phyloP scores from a whole-genome alignment of 2,113 vertebrate genomes.

The Macquaria ambigua region DNA sequence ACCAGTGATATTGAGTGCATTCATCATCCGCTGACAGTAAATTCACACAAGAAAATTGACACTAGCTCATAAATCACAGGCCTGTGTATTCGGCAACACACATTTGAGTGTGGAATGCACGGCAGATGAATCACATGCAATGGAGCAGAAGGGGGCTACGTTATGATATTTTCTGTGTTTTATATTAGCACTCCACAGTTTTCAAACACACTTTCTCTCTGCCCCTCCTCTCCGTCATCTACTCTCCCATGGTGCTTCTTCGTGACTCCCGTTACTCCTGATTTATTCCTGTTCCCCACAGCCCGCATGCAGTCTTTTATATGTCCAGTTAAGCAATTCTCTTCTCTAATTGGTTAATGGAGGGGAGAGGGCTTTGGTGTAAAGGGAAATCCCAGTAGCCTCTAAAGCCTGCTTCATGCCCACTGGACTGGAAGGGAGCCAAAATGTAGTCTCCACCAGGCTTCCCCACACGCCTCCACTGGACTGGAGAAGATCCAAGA shows the following conservation, averaged over 20 bases:
- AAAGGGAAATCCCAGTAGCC: constrained; percentile 70
- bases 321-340: constrained; percentile 76
- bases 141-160: constrained; percentile 39
- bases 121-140: constrained; percentile 64
- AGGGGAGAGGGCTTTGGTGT: constrained; percentile 61
- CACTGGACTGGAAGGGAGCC: constrained; percentile 75
- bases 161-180: constrained; percentile 52
- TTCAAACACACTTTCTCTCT: constrained; percentile 24
- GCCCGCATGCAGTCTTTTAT: constrained; percentile 52
- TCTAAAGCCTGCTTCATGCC: constrained; percentile 74
- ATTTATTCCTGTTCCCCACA: constrained; percentile 50
- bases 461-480: constrained; percentile 17
- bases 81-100: constrained; percentile 51
- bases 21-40: constrained; percentile 79
- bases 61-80: constrained; percentile 77
- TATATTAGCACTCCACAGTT: constrained; percentile 15
- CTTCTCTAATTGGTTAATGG: constrained; percentile 74
- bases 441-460: constrained; percentile 59
- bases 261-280: constrained; percentile 42
- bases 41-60: constrained; percentile 79
- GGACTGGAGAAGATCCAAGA: constrained; percentile 73
- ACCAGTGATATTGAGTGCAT: constrained; percentile 79
- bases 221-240: constrained; percentile 22
- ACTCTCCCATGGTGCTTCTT: constrained; percentile 26
- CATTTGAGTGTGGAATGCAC: constrained; percentile 61